Evolutionary conservation across 1,140 invertebrate genomes (phyloP).

Genomic region (Apis florea): DNA sequence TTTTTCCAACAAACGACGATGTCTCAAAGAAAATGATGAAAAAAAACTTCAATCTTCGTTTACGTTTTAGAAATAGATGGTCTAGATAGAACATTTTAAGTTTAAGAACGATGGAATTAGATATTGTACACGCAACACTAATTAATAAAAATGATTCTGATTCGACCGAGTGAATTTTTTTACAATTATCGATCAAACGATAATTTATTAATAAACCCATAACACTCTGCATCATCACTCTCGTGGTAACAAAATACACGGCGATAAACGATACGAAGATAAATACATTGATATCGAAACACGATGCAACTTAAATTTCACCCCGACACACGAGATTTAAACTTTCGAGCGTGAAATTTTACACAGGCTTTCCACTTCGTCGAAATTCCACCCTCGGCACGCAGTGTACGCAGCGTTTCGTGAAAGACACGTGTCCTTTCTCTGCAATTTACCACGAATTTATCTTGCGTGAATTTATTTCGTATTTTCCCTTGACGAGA

Average conservation of each 20-base stretch:
- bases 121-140: no score
- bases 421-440: neutral
- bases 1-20: no score
- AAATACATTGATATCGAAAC: neutral
- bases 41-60: no score
- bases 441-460: slow-evolving; percentile 2
- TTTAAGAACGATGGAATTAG: no score
- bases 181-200: neutral
- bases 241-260: no score
- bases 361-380: neutral
- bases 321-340: neutral
- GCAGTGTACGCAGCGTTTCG: neutral
- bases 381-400: neutral
- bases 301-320: neutral
- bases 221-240: no score
- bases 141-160: no score
- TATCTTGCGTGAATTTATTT: neutral
- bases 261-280: no score
- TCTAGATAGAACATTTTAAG: no score
- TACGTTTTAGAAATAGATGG: no score
- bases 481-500: neutral
- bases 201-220: neutral
- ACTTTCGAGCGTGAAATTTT: slow-evolving; percentile 7
- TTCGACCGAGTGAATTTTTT: neutral
- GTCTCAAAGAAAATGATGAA: no score